Percentiles rank a stretch among this genome's conserved stretches.
These are phyloP conservation scores for Cyrtonyx montezumae DNA, from an alignment of 2,113 vertebrate species.

Conservation along the genomic window DNA sequence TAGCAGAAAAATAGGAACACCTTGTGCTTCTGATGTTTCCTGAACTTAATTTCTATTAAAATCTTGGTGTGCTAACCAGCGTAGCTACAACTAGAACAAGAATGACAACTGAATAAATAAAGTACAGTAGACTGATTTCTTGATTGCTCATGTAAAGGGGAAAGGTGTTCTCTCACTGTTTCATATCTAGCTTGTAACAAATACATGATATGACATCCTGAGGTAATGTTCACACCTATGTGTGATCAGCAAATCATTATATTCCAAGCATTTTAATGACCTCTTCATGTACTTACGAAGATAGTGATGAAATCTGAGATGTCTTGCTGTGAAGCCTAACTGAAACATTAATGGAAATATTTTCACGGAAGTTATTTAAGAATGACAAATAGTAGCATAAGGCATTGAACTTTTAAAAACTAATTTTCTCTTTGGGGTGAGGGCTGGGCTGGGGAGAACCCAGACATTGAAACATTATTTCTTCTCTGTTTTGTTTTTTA, in stretches of 20 bases:
- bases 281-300: background rate
- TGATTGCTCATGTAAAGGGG: background rate
- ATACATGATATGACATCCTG: background rate
- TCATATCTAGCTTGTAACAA: background rate
- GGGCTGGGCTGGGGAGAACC: background rate
- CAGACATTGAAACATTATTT: background rate
- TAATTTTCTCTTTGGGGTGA: background rate
- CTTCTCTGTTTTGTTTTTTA: too few species aligned
- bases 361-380: background rate
- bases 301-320: background rate
- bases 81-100: background rate
- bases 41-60: background rate
- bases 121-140: background rate
- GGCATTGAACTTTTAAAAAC: background rate
- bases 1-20: background rate
- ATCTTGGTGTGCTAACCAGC: background rate
- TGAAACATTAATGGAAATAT: constrained; percentile 21
- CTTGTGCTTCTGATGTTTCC: background rate
- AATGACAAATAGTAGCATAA: background rate
- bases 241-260: background rate
- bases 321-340: background rate
- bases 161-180: background rate
- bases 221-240: background rate
- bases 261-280: background rate
- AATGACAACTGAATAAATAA: background rate